Percentiles rank a stretch among this genome's conserved stretches.
Conservation (phyloP, 2,113 vertebrate species). For the Austrofundulus limnaeus region DNA sequence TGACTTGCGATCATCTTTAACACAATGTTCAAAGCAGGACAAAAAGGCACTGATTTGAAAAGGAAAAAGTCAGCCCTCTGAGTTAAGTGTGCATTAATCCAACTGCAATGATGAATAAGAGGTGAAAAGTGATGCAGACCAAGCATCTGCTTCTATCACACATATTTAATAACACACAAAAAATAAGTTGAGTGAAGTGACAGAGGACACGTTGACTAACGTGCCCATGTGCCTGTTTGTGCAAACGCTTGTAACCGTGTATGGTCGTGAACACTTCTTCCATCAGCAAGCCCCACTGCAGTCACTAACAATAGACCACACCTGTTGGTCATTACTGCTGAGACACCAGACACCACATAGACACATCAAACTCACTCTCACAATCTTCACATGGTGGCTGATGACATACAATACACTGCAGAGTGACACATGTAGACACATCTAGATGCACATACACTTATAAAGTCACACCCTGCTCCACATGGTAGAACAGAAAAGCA, state of each 20-base stretch:
- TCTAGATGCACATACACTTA: conserved; percentile 10
- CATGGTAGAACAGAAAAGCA: conserved; percentile 10
- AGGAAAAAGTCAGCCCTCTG: conserved; percentile 12
- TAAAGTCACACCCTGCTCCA: not conserved
- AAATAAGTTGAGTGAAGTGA: conserved; percentile 22
- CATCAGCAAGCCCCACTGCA: conserved; percentile 29
- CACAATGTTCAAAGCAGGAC: conserved; percentile 35
- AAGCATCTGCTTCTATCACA: conserved; percentile 33
- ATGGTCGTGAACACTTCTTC: conserved; percentile 42
- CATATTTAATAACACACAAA: conserved; percentile 19
- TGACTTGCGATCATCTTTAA: conserved; percentile 27
- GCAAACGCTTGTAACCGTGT: conserved; percentile 44
- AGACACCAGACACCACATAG: conserved; percentile 66
- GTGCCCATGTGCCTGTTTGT: conserved; percentile 13
- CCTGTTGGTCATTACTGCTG: conserved; percentile 74
- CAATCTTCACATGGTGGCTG: conserved; percentile 41
- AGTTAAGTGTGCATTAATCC: conserved; percentile 42
- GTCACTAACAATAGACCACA: conserved; percentile 73
- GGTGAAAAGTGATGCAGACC: conserved; percentile 9
- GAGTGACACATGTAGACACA: conserved; percentile 50
- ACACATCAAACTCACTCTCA: conserved; percentile 47
- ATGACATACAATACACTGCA: conserved; percentile 49
- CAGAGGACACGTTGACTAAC: conserved; percentile 25
- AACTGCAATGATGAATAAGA: conserved; percentile 38
- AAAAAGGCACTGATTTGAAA: conserved; percentile 27